Base-by-base conservation (phyloP, 2,797 vertebrate species). In the Malacoctenus gilli region DNA sequence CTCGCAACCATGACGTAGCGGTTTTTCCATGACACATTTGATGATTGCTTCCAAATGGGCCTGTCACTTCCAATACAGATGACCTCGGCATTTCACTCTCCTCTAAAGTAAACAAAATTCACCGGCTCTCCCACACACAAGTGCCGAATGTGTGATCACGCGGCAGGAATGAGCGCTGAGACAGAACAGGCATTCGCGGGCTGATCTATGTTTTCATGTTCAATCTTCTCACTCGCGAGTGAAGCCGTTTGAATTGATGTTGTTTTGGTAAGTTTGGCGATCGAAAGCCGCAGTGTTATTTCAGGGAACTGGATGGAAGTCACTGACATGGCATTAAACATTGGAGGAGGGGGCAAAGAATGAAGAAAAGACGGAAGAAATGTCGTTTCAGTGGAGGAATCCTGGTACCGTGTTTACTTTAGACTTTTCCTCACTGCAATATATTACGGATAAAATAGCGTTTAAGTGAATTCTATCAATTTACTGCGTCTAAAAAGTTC, bases 41-140 rank as follows among this genome's bases (percentile, higher is more conserved):
- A 90, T 89, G 90, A 92, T 92, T 90, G 87, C 88, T 92, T 91
- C 89, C 91, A 92, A 92, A 92, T 92, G 91, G 85, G 68, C 68
- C 83, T 87, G 89, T 92, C 91, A 89, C 86, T 83, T 87, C 86
- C 79, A 89, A 92, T 90, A 89, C 79, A 85, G 83, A 80, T 55
- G 75, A 85, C 75, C 68, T 73, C 51, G 35, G 73, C 80, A 83
- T 90, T 91, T 89, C 61, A 80, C 85, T 89, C 89, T 87, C 64
- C 78, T 79, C 72, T 84, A 86, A 89, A 86, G 81, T 89, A 90
- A 93, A 91, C 87, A 89, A 74, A 86, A 86, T 85, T 79, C 78
- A 60, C 70, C 28, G 10, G 61, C 82, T 82, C 75, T 63, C 76
- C 42, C 85, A 40, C 72, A 60, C 63, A 40, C 61, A 75, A 13